Base-by-base conservation (phyloP, 1,140 invertebrate genomes). In the Oncopeltus fasciatus region DNA sequence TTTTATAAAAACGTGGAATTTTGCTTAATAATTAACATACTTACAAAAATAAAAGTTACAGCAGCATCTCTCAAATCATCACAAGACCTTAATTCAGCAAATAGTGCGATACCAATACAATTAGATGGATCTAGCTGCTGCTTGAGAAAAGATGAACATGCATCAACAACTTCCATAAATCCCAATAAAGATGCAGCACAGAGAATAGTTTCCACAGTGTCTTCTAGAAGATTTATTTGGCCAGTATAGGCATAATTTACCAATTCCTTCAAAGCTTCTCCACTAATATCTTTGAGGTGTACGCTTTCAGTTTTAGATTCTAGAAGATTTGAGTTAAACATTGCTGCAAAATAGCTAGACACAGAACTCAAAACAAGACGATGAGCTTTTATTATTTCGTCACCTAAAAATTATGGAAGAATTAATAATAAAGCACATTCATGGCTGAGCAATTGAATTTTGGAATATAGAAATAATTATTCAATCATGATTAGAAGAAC, bases 271-370 rank as follows among this genome's bases (percentile, higher is more conserved):
- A 95, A 76, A 60, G 91, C 88, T 73, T 92, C 87, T 20, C 88
- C 81, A 72, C 92, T 85, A 20, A 95, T 84, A 72, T 86, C 83
- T 67, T 86, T 84, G 67, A 95, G 75, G 64, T 84, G 85, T 29
- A 96, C 83, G 78, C 93, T 90, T 66, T 81, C 80, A 73, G 90
- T 83, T 59, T 79, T 82, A n/a, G 90, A 82, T 78, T 95, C 92
- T 68, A 83, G 77, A 59, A 95, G 74, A 65, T 86, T 84, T 67
- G 85, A 88, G 27, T 89, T 94, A 72, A 96, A 96, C 92, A 95
- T 95, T 47, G 90, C 91, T 56, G 88, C 84, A 78, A 96, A 96
- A 75, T 95, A 96, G 75, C 93, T 90, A 68, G 90, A 94, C 51
- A 87, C 88, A 62, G 91, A 88, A 69, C 88, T 87, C 51, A 95